phyloP scores from a whole-genome alignment of 2,888 invertebrate species.

The Eupithecia tripunctaria region DNA sequence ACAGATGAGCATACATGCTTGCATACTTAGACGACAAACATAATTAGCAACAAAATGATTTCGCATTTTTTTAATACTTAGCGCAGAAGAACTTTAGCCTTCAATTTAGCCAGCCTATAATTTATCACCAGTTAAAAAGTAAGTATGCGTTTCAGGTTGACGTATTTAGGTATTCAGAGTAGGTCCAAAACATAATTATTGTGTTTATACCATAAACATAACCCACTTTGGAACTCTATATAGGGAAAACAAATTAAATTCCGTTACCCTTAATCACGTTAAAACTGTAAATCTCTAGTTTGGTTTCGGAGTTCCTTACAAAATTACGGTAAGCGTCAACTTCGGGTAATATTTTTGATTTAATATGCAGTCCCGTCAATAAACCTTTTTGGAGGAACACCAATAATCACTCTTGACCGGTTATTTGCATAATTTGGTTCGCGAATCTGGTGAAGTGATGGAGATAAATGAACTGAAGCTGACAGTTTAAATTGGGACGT shows the following conservation, averaged over 20 bases:
- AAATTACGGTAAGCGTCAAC: conserved; percentile 27
- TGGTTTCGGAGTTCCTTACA: conserved; percentile 44
- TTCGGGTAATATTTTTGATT: conserved; percentile 32
- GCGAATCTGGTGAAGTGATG: conserved; percentile 61
- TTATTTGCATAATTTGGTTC: conserved; percentile 62
- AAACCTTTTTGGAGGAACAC: conserved; percentile 31
- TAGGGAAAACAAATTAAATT: conserved; percentile 46
- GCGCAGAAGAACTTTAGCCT: neutral
- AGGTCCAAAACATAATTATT: conserved; percentile 30
- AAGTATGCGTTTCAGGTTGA: conserved; percentile 12
- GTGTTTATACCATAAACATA: conserved; percentile 20
- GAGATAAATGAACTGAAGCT: conserved; percentile 71
- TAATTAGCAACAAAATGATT: neutral
- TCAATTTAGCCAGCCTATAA: neutral
- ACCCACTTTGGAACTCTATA: conserved; percentile 41
- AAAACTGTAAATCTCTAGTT: conserved; percentile 46
- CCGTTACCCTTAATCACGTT: conserved; percentile 51
- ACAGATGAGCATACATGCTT: neutral
- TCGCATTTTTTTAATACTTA: neutral
- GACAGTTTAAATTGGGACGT: conserved; percentile 69
- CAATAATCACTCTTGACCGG: conserved; percentile 48
- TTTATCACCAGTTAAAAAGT: neutral
- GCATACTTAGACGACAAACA: too few relatives aligned
- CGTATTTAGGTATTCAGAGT: conserved; percentile 31
- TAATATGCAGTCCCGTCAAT: conserved; percentile 26